These are phyloP conservation scores for Euthynnus affinis DNA, from an alignment of 2,797 vertebrate species.

Conservation along the genomic window DNA sequence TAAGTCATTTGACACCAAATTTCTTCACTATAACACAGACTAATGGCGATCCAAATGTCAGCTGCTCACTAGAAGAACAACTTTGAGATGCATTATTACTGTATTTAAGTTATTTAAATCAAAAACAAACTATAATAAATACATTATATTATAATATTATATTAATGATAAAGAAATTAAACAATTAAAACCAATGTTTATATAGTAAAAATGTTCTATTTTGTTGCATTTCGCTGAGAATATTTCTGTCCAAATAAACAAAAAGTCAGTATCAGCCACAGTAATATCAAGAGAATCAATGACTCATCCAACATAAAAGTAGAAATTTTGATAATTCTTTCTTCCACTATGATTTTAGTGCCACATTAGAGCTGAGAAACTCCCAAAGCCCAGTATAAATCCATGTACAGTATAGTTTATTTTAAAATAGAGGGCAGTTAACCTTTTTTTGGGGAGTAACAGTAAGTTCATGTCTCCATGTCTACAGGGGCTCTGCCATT, in stretches of 20 bases:
- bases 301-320: no score
- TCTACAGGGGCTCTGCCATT: slow-evolving; percentile 95
- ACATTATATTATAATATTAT: no score
- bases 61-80: not conserved
- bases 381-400: not conserved
- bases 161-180: no score
- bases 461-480: slow-evolving; percentile 13
- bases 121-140: not conserved
- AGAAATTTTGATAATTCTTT: not conserved
- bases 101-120: not conserved
- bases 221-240: not conserved
- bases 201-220: no score
- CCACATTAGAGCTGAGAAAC: not conserved
- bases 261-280: not conserved
- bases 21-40: not conserved
- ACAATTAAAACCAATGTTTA: not conserved
- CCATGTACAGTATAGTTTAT: not conserved
- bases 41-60: not conserved
- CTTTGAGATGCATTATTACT: not conserved
- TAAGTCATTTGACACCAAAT: not conserved
- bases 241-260: not conserved
- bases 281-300: not conserved
- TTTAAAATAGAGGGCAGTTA: not conserved
- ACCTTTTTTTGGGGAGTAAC: not conserved
- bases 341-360: not conserved